Evolutionary conservation across 2,888 invertebrate species (phyloP).

Genomic region (Caenorhabditis becei): DNA sequence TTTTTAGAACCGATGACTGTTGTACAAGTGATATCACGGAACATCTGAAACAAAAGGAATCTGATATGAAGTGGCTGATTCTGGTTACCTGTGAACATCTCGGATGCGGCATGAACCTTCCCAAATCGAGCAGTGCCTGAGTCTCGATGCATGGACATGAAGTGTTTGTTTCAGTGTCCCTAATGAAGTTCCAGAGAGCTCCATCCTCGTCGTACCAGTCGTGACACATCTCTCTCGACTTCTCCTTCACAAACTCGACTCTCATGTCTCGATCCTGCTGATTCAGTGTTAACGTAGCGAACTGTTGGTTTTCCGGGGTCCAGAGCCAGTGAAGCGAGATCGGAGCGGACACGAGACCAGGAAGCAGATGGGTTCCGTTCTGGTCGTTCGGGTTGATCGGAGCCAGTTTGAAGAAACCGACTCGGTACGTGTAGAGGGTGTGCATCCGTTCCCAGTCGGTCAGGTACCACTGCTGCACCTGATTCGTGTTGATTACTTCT

Average conservation of each 20-base stretch:
- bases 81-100: conserved; percentile 72
- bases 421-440: conserved; percentile 79
- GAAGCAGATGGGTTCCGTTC: conserved; percentile 73
- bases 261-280: conserved; percentile 65
- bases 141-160: conserved; percentile 89
- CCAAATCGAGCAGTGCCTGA: conserved; percentile 93
- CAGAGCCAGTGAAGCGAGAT: conserved; percentile 82
- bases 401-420: conserved; percentile 80
- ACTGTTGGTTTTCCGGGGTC: conserved; percentile 75
- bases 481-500: conserved; percentile 80
- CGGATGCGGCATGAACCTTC: conserved; percentile 89
- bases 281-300: conserved; percentile 70
- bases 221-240: conserved; percentile 80
- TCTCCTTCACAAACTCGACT: conserved; percentile 74
- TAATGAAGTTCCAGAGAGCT: conserved; percentile 80
- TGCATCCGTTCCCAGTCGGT: conserved; percentile 80
- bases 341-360: conserved; percentile 80
- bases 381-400: conserved; percentile 77
- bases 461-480: conserved; percentile 79
- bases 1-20: conserved; percentile 93
- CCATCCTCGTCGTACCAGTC: conserved; percentile 81
- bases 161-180: conserved; percentile 81
- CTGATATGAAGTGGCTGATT: neutral
- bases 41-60: conserved; percentile 67
- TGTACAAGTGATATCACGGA: conserved; percentile 85